phyloP scores from a whole-genome alignment of 2,113 vertebrate genomes.

The Malaclemys terrapin region DNA sequence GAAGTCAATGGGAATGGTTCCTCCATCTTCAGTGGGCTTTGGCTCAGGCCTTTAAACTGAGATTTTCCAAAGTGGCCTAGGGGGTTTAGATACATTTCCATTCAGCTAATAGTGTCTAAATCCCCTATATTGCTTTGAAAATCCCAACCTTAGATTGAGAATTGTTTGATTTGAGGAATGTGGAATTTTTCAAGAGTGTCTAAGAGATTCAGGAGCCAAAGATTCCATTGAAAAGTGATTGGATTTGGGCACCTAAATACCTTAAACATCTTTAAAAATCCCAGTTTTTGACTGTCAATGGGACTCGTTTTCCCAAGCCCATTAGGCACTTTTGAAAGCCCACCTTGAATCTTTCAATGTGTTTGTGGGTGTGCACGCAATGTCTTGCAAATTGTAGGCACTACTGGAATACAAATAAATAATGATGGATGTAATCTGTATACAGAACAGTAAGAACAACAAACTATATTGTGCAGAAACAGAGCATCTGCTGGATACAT shows the following conservation, averaged over 20 bases:
- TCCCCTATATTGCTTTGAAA: background rate
- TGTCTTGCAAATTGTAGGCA: background rate
- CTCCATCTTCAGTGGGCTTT: background rate
- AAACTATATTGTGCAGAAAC: background rate
- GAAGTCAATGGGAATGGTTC: background rate
- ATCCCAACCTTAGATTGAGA: background rate
- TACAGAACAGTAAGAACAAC: background rate
- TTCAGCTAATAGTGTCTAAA: background rate
- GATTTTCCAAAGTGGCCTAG: background rate
- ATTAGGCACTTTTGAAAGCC: fast-evolving
- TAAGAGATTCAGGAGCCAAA: background rate
- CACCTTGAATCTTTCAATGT: background rate
- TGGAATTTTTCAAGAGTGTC: background rate
- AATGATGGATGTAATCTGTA: background rate
- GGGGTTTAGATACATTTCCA: background rate
- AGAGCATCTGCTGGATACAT: background rate
- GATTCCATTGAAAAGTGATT: background rate
- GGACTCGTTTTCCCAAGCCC: fast-evolving
- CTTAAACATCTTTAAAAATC: background rate
- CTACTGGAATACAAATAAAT: background rate
- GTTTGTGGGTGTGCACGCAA: background rate
- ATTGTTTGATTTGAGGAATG: background rate
- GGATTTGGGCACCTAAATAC: background rate
- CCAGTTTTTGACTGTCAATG: fast-evolving
- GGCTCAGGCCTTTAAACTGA: background rate